Evolutionary conservation across 2,113 vertebrate species (phyloP).

Genomic region (Gallinago jamesoni): DNA sequence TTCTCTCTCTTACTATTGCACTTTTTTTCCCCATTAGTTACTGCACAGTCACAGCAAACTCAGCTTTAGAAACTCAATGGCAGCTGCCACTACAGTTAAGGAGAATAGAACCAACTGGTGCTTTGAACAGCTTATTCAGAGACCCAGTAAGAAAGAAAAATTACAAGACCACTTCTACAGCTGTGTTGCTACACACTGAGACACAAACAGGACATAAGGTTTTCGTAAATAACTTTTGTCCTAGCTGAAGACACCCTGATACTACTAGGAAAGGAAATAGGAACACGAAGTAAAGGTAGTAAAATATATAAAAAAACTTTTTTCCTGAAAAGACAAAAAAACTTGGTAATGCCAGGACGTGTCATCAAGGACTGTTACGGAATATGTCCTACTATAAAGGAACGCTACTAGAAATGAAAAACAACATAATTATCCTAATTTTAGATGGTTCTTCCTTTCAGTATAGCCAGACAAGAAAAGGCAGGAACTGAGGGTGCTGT

Average conservation of each 20-base stretch:
- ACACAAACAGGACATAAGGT: not conserved
- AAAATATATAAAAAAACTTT: not conserved
- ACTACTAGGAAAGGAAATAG: slow-evolving; percentile 4
- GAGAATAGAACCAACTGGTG: not conserved
- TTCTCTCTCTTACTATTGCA: fast-evolving
- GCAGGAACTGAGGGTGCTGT: not conserved
- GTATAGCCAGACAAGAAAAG: not conserved
- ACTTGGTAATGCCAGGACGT: not conserved
- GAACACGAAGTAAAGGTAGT: not conserved
- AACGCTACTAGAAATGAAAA: not conserved
- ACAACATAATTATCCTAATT: not conserved
- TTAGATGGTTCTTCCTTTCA: not conserved
- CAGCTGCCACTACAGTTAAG: not conserved
- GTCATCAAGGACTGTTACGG: not conserved
- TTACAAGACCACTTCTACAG: not conserved
- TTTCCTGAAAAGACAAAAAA: slow-evolving; percentile 27
- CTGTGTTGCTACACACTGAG: not conserved
- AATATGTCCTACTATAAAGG: not conserved
- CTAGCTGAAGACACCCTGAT: not conserved
- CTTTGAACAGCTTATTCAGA: not conserved
- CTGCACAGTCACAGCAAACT: not conserved
- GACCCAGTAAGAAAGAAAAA: not conserved
- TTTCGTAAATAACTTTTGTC: not conserved
- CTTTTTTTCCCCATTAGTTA: not conserved
- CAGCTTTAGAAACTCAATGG: not conserved